These are phyloP conservation scores for Piprites chloris DNA, from an alignment of 2,113 vertebrate genomes.

Conservation along the genomic window DNA sequence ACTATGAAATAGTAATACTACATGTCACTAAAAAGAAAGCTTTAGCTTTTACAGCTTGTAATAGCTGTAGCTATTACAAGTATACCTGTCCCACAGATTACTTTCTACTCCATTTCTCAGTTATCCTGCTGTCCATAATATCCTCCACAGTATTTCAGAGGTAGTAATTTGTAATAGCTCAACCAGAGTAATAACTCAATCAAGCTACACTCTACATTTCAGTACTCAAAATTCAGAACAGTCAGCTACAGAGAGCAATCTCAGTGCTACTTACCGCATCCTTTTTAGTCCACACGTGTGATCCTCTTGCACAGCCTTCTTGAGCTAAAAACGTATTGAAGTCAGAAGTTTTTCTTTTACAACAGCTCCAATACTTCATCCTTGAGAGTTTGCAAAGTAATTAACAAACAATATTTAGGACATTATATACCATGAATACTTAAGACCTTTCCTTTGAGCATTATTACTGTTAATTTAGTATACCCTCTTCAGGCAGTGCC, in stretches of 20 bases:
- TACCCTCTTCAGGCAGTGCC: background rate
- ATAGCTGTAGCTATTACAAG: background rate
- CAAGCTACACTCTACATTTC: background rate
- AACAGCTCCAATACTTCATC: slow-evolving; percentile 99
- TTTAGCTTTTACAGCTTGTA: too few relatives aligned
- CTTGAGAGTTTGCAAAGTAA: slow-evolving; percentile 67
- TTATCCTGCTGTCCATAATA: background rate
- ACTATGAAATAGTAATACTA: background rate
- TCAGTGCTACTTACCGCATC: slow-evolving; percentile 78
- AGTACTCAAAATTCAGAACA: background rate
- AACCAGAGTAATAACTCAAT: background rate
- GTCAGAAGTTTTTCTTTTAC: slow-evolving; percentile 95
- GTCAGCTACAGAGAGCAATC: background rate
- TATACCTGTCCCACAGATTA: background rate
- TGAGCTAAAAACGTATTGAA: slow-evolving; percentile 94
- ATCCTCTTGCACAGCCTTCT: slow-evolving; percentile 87
- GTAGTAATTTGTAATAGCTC: background rate
- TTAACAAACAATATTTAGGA: slow-evolving; percentile 11
- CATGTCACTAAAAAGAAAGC: background rate
- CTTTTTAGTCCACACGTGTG: slow-evolving; percentile 89
- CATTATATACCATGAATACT: background rate
- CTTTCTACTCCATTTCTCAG: background rate
- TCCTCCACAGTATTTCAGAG: background rate
- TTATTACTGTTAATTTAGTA: background rate
- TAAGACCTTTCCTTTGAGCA: background rate